These are phyloP conservation scores for Eidolon dupreanum DNA, from an alignment of 2,797 vertebrate genomes.

Conservation along the genomic window DNA sequence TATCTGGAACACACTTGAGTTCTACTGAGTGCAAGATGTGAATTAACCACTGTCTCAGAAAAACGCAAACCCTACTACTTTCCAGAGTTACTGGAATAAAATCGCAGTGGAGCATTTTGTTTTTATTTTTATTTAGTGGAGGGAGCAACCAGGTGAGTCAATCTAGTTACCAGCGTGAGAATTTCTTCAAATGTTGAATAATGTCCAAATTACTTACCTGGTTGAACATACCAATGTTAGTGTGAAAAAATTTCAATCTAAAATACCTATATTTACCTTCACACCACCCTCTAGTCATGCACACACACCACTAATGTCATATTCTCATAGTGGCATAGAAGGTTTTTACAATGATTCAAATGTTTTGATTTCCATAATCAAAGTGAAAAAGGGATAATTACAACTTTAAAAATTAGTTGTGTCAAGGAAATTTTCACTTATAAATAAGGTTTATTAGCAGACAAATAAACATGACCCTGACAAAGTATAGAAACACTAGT, in stretches of 20 bases:
- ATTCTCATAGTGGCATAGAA: neutral
- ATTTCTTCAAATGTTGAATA: neutral
- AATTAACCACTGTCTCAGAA: neutral
- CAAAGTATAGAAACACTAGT: neutral
- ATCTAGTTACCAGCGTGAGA: neutral
- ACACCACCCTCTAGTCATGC: too few relatives aligned
- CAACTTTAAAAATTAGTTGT: neutral
- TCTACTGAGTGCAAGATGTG: neutral
- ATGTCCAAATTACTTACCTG: neutral
- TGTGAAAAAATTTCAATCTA: neutral
- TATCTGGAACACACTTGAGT: neutral
- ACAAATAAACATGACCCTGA: neutral
- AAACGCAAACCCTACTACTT: neutral
- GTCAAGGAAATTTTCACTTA: conserved; percentile 8
- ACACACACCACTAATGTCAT: neutral
- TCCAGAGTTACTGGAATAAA: neutral
- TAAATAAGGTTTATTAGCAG: neutral
- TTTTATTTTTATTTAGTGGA: neutral
- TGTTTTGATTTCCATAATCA: neutral
- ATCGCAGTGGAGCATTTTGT: neutral
- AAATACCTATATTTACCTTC: neutral
- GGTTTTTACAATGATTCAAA: neutral
- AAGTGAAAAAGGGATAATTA: neutral
- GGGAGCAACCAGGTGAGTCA: neutral
- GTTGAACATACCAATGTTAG: neutral